Evolutionary conservation across 2,888 invertebrate genomes (phyloP).

Genomic region (Mycalesis mineus): DNA sequence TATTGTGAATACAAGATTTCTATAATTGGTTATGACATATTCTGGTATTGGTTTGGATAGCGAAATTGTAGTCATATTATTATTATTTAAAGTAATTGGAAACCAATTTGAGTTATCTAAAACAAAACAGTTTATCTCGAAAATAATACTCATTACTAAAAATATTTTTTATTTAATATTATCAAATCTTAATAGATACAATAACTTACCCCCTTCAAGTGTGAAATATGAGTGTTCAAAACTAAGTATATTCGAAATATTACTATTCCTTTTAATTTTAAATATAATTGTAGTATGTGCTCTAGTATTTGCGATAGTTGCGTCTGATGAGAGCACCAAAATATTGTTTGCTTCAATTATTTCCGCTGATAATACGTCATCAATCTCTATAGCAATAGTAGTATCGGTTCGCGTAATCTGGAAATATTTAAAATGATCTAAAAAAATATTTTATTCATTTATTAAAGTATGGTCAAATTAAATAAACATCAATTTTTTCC

Average conservation of each 20-base stretch:
- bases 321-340: conserved; percentile 35
- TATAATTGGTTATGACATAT: background rate
- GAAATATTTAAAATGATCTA: conserved; percentile 38
- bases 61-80: background rate
- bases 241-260: background rate
- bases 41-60: background rate
- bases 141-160: too few relatives aligned
- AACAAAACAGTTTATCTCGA: too few relatives aligned
- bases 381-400: conserved; percentile 27
- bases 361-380: conserved; percentile 26
- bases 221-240: conserved; percentile 23
- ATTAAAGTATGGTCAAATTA: background rate
- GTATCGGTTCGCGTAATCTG: conserved; percentile 31
- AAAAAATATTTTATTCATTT: conserved; percentile 24
- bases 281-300: conserved; percentile 23
- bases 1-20: conserved; percentile 3
- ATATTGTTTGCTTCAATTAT: conserved; percentile 27
- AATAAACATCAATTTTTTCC: background rate
- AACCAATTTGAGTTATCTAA: too few relatives aligned
- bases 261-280: conserved; percentile 10
- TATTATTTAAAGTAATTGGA: background rate
- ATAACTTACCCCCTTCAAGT: conserved; percentile 11
- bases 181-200: background rate
- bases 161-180: too few relatives aligned
- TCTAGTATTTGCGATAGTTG: conserved; percentile 23